These are phyloP conservation scores for Falco rusticolus DNA, from an alignment of 2,797 vertebrate genomes.

Conservation along the genomic window DNA sequence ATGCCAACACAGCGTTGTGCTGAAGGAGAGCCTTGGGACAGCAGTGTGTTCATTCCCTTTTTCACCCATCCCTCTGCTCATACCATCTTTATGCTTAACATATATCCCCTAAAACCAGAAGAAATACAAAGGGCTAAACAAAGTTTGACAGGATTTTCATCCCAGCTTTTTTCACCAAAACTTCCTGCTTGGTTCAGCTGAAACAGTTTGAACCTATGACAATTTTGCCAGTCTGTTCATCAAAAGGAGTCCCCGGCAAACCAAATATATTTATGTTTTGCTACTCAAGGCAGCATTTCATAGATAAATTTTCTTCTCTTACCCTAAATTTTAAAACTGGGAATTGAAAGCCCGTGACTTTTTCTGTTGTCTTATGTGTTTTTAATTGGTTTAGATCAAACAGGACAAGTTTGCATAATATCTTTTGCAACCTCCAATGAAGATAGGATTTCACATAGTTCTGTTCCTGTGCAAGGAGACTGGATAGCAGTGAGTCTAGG, in stretches of 20 bases:
- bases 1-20: not conserved
- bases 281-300: not conserved
- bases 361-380: not conserved
- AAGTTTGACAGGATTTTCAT: not conserved
- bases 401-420: not conserved
- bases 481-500: not conserved
- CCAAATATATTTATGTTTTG: not conserved
- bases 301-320: not conserved
- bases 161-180: not conserved
- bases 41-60: not conserved
- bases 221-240: not conserved
- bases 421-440: not conserved
- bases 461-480: not conserved
- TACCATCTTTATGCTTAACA: not conserved
- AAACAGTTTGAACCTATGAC: not conserved
- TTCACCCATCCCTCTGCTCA: not conserved
- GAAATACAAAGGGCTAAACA: not conserved
- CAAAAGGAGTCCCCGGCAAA: not conserved
- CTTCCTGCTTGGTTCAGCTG: not conserved
- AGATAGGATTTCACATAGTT: fast-evolving
- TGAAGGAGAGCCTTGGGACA: not conserved
- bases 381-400: not conserved
- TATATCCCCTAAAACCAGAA: not conserved
- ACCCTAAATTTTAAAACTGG: not conserved
- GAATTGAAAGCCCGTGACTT: not conserved